Conservation (phyloP, 1,140 invertebrate species). For the Ceratitis capitata region DNA sequence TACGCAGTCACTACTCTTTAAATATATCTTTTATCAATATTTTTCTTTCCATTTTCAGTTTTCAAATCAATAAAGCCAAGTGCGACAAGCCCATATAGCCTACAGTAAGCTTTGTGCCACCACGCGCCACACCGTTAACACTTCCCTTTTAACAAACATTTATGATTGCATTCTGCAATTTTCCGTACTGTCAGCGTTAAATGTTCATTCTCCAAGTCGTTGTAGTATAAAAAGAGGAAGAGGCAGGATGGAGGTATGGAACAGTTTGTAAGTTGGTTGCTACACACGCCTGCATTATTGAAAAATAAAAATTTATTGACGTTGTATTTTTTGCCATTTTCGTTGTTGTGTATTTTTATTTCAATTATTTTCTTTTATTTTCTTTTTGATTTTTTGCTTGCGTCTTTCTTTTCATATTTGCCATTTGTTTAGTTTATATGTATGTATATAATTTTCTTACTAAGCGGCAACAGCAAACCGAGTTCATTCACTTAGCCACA, state of each 20-base stretch:
- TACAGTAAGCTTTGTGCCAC: too few relatives aligned
- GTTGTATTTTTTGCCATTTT: neutral
- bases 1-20: too few relatives aligned
- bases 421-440: neutral
- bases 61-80: neutral
- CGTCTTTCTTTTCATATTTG: neutral
- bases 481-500: constrained; percentile 30
- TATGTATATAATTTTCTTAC: constrained; percentile 3
- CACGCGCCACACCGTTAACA: neutral
- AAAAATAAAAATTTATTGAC: neutral
- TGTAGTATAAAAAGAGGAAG: too few relatives aligned
- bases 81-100: neutral
- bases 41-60: too few relatives aligned
- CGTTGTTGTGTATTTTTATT: neutral
- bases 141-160: neutral
- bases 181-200: neutral
- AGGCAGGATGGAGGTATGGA: neutral
- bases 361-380: neutral
- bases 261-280: neutral
- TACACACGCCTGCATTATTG: constrained; percentile 1
- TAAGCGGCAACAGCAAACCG: neutral
- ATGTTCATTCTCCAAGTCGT: too few relatives aligned
- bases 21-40: too few relatives aligned
- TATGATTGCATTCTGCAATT: constrained; percentile 6
- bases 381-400: neutral